phyloP scores from a whole-genome alignment of 2,113 vertebrate genomes.

The Circaetus cinerascens region DNA sequence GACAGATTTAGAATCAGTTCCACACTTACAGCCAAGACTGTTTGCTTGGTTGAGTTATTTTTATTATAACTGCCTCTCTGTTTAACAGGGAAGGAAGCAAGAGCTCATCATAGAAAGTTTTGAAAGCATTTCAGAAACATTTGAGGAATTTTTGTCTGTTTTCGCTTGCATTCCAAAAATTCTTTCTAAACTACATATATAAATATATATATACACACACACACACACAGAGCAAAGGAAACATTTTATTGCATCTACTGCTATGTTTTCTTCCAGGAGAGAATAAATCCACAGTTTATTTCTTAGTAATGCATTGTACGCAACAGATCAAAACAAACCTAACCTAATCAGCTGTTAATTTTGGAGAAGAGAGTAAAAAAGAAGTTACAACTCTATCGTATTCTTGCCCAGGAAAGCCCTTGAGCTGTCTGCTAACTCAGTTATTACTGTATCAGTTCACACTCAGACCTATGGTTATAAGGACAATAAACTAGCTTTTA shows the following conservation, averaged over 20 bases:
- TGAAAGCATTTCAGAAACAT: not conserved
- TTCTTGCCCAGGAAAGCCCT: not conserved
- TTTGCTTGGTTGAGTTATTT: not conserved
- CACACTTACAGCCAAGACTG: not conserved
- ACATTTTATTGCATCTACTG: not conserved
- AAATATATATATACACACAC: too few species aligned
- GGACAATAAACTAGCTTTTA: not conserved
- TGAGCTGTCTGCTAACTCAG: not conserved
- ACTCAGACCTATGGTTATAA: rapidly evolving
- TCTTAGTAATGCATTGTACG: rapidly evolving
- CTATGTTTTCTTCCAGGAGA: not conserved
- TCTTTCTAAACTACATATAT: not conserved
- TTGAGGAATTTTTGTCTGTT: not conserved
- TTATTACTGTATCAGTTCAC: not conserved
- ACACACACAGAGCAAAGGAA: not conserved
- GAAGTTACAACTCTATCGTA: rapidly evolving
- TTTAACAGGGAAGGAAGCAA: not conserved
- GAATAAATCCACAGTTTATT: not conserved
- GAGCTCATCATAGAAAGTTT: not conserved
- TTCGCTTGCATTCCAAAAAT: not conserved
- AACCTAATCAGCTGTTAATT: not conserved
- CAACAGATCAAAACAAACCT: not conserved
- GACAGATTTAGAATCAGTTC: not conserved
- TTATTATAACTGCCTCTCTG: not conserved
- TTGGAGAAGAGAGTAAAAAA: not conserved